Evolutionary conservation across 2,797 vertebrate genomes (phyloP).

Genomic region (Halcyon smyrnensis): DNA sequence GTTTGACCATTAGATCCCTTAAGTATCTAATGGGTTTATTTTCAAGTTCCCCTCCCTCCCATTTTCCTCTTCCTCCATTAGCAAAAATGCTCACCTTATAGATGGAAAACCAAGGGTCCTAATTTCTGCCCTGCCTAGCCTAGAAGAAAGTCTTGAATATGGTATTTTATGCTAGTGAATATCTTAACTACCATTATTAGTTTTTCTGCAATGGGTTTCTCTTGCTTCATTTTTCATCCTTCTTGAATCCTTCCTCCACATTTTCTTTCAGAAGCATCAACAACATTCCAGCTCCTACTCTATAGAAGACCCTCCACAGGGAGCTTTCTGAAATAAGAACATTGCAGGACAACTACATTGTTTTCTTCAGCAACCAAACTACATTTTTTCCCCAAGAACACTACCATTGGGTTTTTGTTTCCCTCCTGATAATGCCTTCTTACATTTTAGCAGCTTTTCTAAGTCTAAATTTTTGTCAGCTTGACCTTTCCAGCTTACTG

Average conservation of each 20-base stretch:
- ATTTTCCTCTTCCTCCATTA: not conserved
- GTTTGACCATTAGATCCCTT: not conserved
- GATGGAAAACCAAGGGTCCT: not conserved
- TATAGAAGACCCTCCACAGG: not conserved
- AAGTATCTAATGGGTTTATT: not conserved
- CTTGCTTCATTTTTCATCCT: not conserved
- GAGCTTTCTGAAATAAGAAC: not conserved
- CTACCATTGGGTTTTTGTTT: not conserved
- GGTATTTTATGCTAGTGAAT: not conserved
- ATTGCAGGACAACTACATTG: not conserved
- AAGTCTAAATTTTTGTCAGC: constrained; percentile 34
- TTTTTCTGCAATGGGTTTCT: not conserved
- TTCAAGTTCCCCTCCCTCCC: not conserved
- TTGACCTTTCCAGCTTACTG: constrained; percentile 21
- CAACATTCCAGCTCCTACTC: not conserved
- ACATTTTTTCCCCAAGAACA: not conserved
- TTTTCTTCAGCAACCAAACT: not conserved
- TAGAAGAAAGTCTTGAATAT: not conserved
- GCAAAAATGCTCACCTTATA: not conserved
- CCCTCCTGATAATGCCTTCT: not conserved
- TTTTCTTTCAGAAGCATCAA: not conserved
- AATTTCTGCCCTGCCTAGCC: not conserved
- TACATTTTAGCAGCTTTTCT: not conserved
- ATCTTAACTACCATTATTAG: not conserved
- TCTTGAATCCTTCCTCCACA: not conserved